These are phyloP conservation scores for Belonocnema kinseyi DNA, from an alignment of 1,140 invertebrate species.

Conservation along the genomic window DNA sequence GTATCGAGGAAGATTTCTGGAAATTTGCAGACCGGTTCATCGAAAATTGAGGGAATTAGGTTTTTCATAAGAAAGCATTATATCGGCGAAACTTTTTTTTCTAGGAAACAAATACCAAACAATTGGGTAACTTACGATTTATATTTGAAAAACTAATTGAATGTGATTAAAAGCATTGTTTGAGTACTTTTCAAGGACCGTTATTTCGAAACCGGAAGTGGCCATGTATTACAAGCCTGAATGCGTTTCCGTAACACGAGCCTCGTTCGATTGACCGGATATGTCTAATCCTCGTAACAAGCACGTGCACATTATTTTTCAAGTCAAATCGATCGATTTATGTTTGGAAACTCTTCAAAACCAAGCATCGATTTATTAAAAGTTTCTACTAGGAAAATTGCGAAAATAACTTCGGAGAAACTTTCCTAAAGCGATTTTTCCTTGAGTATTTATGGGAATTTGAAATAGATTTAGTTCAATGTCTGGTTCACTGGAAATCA, in stretches of 20 bases:
- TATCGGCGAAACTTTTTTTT: too few relatives aligned
- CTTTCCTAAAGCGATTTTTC: conserved; percentile 7
- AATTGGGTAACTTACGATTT: too few relatives aligned
- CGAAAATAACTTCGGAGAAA: conserved; percentile 16
- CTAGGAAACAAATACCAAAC: too few relatives aligned
- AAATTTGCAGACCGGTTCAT: too few relatives aligned
- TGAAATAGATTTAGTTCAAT: too few relatives aligned
- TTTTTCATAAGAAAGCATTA: too few relatives aligned
- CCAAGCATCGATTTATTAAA: conserved; percentile 13
- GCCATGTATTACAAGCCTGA: conserved; percentile 19
- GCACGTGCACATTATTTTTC: conserved; percentile 22
- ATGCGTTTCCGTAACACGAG: conserved; percentile 29
- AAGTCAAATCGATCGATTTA: not conserved
- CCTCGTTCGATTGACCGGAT: conserved; percentile 24
- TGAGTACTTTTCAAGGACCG: conserved; percentile 5
- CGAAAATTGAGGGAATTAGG: too few relatives aligned
- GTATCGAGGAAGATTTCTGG: too few relatives aligned
- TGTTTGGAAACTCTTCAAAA: conserved; percentile 2
- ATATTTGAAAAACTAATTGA: not conserved
- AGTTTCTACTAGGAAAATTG: not conserved
- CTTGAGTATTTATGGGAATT: not conserved
- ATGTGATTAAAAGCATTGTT: not conserved
- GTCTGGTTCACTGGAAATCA: too few relatives aligned
- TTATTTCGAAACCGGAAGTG: conserved; percentile 22
- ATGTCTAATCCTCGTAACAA: conserved; percentile 23